Evolutionary conservation across 1,140 invertebrate genomes (phyloP), one percentile per base, ranked within the genome.

Genomic region (Drosophila santomea): DNA sequence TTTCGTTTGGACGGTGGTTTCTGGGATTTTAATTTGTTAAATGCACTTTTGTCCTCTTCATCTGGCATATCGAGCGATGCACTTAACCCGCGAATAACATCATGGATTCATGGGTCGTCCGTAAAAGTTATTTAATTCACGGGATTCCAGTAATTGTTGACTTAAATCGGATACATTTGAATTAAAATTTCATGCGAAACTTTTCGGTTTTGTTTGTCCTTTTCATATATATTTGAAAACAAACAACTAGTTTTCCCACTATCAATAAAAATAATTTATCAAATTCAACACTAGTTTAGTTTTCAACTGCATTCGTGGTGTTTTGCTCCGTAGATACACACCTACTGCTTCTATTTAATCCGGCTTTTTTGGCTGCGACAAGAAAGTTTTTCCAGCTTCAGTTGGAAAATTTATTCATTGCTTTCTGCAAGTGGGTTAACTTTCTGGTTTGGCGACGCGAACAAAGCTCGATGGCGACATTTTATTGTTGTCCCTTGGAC

Each of bases 1-100:
- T 69, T 71, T 57, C 67, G 64, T 50, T 51, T 48, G 66, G 66
- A 55, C 43, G 61, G 73, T 62, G 71, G 64, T 73, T 60, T 72
- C 75, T 80, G 78, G 81, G 68, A 80, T 85, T 84, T 84, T 85
- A 84, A 84, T 84, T 84, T 84, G 81, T 85, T 84, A 80, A 85
- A 85, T 85, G 81, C 81, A 85, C 59, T 80, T 80, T 78, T 76
- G 66, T 74, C 61, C 72, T 67, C 79, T 78, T 74, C 78, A 80
- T 80, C 68, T 76, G 56, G 60, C 62, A 8, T 48, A 68, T 51
- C 74, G 64, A 52, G 60, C 38, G 36, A 8, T 39, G 61, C 64
- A 58, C 64, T 71, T 71, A 71, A 71, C 44, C 64, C 64, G 25
- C n/a, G n/a, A 35, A 25, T n/a, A 48, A 25, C 67, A 50, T n/a